Evolutionary conservation across 2,797 vertebrate genomes (phyloP).

Genomic region (Avahi laniger): DNA sequence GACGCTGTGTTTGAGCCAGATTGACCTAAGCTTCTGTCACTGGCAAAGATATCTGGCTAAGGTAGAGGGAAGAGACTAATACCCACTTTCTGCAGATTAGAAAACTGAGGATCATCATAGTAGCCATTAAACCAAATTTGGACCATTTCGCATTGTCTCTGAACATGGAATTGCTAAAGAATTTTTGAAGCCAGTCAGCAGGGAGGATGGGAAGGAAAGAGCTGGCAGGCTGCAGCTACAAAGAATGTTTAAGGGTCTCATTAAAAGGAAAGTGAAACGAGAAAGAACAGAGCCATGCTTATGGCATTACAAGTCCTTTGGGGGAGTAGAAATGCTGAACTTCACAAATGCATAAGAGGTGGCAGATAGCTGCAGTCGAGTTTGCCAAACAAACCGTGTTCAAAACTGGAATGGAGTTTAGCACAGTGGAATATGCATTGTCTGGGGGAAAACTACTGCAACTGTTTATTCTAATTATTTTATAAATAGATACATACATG

Average conservation of each 20-base stretch:
- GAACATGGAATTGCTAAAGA: background rate
- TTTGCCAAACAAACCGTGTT: slow-evolving; percentile 31
- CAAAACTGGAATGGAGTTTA: background rate
- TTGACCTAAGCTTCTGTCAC: background rate
- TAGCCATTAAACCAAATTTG: background rate
- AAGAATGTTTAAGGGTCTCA: slow-evolving; percentile 65
- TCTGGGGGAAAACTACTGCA: background rate
- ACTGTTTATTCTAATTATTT: background rate
- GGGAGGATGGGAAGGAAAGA: slow-evolving; percentile 46
- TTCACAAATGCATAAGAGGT: slow-evolving; percentile 17
- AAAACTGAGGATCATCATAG: background rate
- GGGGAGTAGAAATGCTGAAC: slow-evolving; percentile 59
- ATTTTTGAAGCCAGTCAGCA: background rate
- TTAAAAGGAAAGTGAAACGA: slow-evolving; percentile 64
- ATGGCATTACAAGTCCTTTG: slow-evolving; percentile 50
- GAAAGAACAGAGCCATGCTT: slow-evolving; percentile 60
- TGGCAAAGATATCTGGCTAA: background rate
- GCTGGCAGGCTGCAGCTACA: slow-evolving; percentile 10
- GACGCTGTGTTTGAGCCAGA: background rate
- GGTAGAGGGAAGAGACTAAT: background rate
- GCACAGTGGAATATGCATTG: background rate
- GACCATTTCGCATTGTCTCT: background rate
- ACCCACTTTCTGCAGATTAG: background rate
- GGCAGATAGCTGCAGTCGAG: background rate
- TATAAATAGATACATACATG: background rate